Conservation (phyloP, 2,113 vertebrate genomes). For the Dinomys branickii region DNA sequence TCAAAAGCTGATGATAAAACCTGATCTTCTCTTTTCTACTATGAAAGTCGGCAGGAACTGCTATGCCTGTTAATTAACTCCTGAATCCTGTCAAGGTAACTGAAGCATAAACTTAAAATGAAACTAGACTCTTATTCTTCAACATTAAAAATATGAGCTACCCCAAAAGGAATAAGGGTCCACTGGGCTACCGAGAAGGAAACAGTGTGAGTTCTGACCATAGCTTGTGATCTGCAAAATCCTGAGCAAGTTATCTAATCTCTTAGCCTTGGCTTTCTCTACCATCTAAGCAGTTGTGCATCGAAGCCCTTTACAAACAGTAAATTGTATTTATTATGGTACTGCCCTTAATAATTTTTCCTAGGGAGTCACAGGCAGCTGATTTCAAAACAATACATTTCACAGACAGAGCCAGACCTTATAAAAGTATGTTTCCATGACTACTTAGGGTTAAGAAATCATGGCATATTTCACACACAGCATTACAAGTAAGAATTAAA, state of each 20-base stretch:
- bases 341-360: slow-evolving; percentile 26
- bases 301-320: background rate
- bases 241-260: background rate
- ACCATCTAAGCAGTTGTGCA: background rate
- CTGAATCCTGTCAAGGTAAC: slow-evolving; percentile 62
- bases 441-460: slow-evolving; percentile 43
- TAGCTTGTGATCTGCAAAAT: background rate
- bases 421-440: slow-evolving; percentile 51
- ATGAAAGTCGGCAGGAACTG: slow-evolving; percentile 32
- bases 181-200: background rate
- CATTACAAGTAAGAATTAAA: slow-evolving; percentile 61
- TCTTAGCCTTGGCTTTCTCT: background rate
- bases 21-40: slow-evolving; percentile 56
- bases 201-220: background rate
- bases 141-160: slow-evolving; percentile 17
- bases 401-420: background rate
- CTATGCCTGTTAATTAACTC: slow-evolving; percentile 72
- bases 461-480: background rate
- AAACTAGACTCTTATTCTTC: background rate
- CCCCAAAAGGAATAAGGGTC: background rate
- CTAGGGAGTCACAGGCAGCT: slow-evolving; percentile 37
- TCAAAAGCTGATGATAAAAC: slow-evolving; percentile 76
- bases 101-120: slow-evolving; percentile 71
- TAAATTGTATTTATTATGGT: background rate
- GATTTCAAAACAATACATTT: slow-evolving; percentile 30